These are phyloP conservation scores for Heliothis peltigera DNA, from an alignment of 2,888 invertebrate species.

Conservation along the genomic window DNA sequence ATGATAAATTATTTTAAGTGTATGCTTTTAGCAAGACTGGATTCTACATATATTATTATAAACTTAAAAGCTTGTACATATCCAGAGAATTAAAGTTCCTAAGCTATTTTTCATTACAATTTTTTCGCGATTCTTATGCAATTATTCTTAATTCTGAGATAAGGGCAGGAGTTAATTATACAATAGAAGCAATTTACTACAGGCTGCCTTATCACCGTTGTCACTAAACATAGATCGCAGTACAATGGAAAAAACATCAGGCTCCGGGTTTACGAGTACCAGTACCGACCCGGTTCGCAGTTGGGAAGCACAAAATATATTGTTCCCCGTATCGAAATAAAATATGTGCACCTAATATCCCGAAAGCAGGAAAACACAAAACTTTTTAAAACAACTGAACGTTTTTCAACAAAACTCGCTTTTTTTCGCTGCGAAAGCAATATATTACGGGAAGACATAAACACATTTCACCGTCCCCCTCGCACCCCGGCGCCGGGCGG, in stretches of 20 bases:
- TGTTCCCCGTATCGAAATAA: not conserved
- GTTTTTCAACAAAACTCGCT: conserved; percentile 45
- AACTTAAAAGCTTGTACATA: too few relatives aligned
- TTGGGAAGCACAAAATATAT: not conserved
- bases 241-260: too few relatives aligned
- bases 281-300: not conserved
- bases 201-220: too few relatives aligned
- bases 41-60: not conserved
- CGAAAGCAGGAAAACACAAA: conserved; percentile 10
- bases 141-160: too few relatives aligned
- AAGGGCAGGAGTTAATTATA: too few relatives aligned
- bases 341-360: not conserved
- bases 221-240: too few relatives aligned
- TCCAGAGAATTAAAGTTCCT: too few relatives aligned
- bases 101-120: too few relatives aligned
- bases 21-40: not conserved
- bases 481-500: not conserved
- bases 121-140: too few relatives aligned
- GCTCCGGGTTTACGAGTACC: too few relatives aligned
- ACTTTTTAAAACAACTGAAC: conserved; percentile 47
- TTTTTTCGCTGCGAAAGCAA: conserved; percentile 42
- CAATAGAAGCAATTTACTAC: too few relatives aligned
- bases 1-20: not conserved
- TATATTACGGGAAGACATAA: conserved; percentile 56
- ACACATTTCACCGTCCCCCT: conserved; percentile 52